Evolutionary conservation across 2,797 vertebrate genomes (phyloP), one percentile per base, ranked within the genome.

Genomic region (Microchirus variegatus): DNA sequence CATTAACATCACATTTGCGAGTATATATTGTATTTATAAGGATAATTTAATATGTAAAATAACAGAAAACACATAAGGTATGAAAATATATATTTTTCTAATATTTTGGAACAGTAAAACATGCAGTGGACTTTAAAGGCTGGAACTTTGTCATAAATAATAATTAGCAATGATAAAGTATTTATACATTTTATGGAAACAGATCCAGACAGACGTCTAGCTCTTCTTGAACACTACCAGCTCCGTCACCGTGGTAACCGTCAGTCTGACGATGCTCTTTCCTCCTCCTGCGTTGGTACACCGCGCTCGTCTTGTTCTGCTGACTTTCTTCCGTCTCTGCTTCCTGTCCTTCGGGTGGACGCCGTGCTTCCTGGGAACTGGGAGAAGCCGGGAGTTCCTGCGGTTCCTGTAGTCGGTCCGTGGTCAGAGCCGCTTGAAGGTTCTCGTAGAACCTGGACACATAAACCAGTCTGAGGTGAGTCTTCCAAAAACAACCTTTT

Each of bases 401-500:
- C 11, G 47, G 6, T 60, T 60, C 51, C 26, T n/a, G n/a, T n/a
- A n/a, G n/a, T n/a, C n/a, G n/a, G n/a, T 65, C 53, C 41, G 55
- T 7, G 0, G 45, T 10, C 53, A 89, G 41, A 4, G 76, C 76
- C 9, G 67, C 36, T 57, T 72, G 82, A 7, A 90, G 74, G 53
- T 78, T 86, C 63, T 77, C 66, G 59, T 82, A 73, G 43, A 89
- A 88, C 61, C 89, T 90, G 64, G 9, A 48, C 8, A 53, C 48
- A 31, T 44, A 59, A 35, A 12, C 38, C 1, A 52, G n/a, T n/a
- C 12, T 5, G 10, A 9, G 18, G 5, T 13, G 4, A 5, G 53
- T 15, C 2, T 3, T 22, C 22, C 22, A 22, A 22, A 42, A 54
- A 2, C 16, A 17, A 5, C 2, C 35, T 48, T 11, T 15, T 4